Evolutionary conservation across 2,797 vertebrate genomes (phyloP).

Genomic region (Parotocinclus haroldoi): DNA sequence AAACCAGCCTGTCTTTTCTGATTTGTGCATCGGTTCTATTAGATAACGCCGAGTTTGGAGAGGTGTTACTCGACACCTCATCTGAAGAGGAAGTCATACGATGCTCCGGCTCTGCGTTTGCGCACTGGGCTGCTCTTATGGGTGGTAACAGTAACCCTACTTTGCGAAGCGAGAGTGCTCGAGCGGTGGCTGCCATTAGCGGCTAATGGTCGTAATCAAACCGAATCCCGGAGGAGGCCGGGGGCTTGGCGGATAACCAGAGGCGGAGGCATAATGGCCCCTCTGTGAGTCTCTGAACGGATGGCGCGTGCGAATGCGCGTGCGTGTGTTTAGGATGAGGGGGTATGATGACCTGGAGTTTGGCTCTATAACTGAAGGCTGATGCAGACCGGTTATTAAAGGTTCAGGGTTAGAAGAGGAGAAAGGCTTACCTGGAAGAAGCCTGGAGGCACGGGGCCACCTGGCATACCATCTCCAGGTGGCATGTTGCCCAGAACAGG

Average conservation of each 20-base stretch:
- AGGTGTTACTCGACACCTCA: too few relatives aligned
- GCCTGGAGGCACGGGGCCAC: conserved; percentile 81
- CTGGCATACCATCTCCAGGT: conserved; percentile 81
- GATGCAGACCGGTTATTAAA: conserved; percentile 17
- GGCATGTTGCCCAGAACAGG: conserved; percentile 88
- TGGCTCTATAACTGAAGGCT: conserved; percentile 1
- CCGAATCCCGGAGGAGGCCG: conserved; percentile 38
- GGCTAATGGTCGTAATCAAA: conserved; percentile 50
- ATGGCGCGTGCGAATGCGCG: conserved; percentile 28
- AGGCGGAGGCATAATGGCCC: conserved; percentile 46
- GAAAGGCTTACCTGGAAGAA: conserved; percentile 82
- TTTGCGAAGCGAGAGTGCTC: conserved; percentile 27
- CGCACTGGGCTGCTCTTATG: conserved; percentile 20
- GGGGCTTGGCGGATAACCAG: conserved; percentile 46
- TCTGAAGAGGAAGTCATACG: conserved; percentile 13
- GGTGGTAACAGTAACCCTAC: conserved; percentile 30
- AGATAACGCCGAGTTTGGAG: too few relatives aligned
- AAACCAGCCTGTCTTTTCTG: too few relatives aligned
- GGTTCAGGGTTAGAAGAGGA: neutral
- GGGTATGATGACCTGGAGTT: conserved; percentile 7
- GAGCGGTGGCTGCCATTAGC: conserved; percentile 41
- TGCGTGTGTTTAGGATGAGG: neutral
- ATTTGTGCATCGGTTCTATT: too few relatives aligned
- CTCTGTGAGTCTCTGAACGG: conserved; percentile 40
- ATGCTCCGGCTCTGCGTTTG: conserved; percentile 15